These are phyloP conservation scores for Drosophila sp. DNA, from an alignment of 1,140 invertebrate genomes.

Conservation along the genomic window DNA sequence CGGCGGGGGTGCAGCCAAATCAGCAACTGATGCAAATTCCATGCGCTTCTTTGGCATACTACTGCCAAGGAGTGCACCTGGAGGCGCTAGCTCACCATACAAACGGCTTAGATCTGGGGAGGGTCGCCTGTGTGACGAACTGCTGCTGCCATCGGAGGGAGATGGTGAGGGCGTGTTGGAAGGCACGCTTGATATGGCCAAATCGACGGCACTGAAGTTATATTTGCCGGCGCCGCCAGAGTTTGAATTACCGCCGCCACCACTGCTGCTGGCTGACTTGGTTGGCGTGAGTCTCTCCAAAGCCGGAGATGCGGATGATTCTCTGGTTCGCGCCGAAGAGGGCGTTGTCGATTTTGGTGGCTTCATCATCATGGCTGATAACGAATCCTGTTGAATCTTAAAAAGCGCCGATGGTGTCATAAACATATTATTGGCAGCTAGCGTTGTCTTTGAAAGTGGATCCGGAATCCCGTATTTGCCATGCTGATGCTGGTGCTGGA, in stretches of 20 bases:
- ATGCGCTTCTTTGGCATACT: constrained; percentile 79
- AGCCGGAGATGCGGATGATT: constrained; percentile 81
- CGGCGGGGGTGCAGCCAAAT: constrained; percentile 79
- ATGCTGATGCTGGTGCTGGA: constrained; percentile 77
- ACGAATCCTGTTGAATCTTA: constrained; percentile 84
- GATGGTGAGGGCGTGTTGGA: constrained; percentile 79
- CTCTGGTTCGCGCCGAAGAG: constrained; percentile 67
- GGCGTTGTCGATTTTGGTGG: constrained; percentile 76
- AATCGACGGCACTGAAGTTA: constrained; percentile 83
- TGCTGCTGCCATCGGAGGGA: constrained; percentile 74
- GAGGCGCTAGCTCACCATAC: constrained; percentile 70
- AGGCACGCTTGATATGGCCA: constrained; percentile 83
- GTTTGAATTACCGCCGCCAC: constrained; percentile 70
- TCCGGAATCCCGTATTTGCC: constrained; percentile 85
- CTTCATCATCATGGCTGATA: constrained; percentile 84
- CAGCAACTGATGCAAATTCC: constrained; percentile 82
- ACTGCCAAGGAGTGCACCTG: constrained; percentile 52
- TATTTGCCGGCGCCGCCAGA: constrained; percentile 72
- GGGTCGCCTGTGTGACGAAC: constrained; percentile 67
- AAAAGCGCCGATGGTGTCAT: constrained; percentile 85
- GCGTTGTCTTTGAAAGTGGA: constrained; percentile 87
- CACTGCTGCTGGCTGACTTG: constrained; percentile 58
- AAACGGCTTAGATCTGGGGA: constrained; percentile 75
- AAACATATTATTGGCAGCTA: constrained; percentile 88
- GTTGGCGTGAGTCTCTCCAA: constrained; percentile 80